These are phyloP conservation scores for Eolophus roseicapilla DNA, from an alignment of 2,113 vertebrate species.

Conservation along the genomic window DNA sequence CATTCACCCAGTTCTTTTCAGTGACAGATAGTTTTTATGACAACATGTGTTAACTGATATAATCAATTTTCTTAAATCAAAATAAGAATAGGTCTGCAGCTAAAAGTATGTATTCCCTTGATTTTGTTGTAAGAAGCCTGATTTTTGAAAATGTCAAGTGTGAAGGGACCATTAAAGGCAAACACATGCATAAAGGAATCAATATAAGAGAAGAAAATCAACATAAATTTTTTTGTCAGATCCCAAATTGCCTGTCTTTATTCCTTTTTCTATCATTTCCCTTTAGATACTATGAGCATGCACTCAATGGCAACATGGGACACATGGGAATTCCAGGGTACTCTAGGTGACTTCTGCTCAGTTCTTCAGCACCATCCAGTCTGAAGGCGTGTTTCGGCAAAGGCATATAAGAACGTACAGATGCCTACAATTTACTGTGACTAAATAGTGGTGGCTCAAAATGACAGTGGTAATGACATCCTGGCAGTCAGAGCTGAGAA, in stretches of 20 bases:
- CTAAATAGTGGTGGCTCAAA: not conserved
- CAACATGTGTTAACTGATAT: not conserved
- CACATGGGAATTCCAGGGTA: not conserved
- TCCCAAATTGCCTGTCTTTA: not conserved
- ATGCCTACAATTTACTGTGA: not conserved
- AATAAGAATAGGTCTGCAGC: not conserved
- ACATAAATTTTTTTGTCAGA: not conserved
- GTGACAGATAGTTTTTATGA: not conserved
- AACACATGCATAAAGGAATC: not conserved
- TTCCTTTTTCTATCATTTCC: not conserved
- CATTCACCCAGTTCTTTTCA: not conserved
- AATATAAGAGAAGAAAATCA: not conserved
- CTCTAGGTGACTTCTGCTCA: not conserved
- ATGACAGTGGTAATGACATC: conserved; percentile 23
- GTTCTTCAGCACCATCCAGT: not conserved
- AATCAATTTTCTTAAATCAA: not conserved
- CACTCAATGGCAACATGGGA: not conserved
- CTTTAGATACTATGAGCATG: not conserved
- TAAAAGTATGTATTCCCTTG: not conserved
- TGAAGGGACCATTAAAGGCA: not conserved
- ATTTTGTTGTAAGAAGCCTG: not conserved
- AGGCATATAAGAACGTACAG: not conserved
- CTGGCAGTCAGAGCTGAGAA: conserved; percentile 30
- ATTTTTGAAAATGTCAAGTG: not conserved
- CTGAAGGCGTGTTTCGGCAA: not conserved